Conservation (phyloP, 2,113 vertebrate species). For the Hippocampus mohnikei region DNA sequence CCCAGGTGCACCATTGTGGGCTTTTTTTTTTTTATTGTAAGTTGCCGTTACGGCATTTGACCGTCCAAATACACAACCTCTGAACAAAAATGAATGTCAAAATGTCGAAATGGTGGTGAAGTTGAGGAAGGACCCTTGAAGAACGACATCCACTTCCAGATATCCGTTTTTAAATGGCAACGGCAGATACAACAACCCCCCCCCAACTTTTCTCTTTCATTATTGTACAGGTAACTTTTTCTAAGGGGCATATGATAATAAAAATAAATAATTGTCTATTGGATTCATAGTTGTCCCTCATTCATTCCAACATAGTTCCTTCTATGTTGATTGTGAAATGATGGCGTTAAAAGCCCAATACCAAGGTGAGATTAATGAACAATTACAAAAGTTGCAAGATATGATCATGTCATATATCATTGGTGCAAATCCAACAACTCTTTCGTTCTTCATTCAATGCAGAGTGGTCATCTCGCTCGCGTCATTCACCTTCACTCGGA, state of each 20-base stretch:
- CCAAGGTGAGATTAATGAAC: no score
- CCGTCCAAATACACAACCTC: background rate
- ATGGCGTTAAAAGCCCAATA: no score
- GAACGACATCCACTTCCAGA: background rate
- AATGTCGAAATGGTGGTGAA: no score
- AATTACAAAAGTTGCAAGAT: no score
- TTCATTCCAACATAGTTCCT: constrained; percentile 24
- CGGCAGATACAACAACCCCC: background rate
- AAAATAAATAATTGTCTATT: background rate
- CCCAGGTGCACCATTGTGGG: background rate
- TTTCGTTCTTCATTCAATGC: no score
- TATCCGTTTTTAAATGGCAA: background rate
- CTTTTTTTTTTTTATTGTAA: background rate
- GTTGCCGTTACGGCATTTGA: background rate
- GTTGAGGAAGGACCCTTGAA: background rate
- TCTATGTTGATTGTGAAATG: background rate
- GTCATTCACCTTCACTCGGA: constrained; percentile 9
- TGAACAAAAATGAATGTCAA: background rate
- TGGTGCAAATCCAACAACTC: no score
- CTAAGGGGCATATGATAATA: no score
- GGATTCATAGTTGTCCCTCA: background rate
- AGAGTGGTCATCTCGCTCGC: background rate
- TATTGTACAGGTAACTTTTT: background rate
- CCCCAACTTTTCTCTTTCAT: background rate
- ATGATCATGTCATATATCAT: no score